Conservation (phyloP, 2,113 vertebrate genomes). For the Typhlomys cinereus region DNA sequence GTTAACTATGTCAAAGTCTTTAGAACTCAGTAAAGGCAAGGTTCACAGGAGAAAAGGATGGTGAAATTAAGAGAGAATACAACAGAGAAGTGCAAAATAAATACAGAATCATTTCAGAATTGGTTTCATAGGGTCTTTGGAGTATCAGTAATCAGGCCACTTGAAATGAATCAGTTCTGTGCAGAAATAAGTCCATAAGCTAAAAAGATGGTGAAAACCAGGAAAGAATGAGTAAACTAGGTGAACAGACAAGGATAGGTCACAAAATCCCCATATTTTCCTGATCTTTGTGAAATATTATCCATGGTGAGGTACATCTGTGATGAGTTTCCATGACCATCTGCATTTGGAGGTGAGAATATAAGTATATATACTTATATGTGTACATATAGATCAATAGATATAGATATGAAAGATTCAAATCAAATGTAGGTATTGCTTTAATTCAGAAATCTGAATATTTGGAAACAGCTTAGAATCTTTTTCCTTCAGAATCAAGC, state of each 20-base stretch:
- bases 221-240: neutral
- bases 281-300: slow-evolving; percentile 18
- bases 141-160: neutral
- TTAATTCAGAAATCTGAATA: slow-evolving; percentile 4
- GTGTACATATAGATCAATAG: no score
- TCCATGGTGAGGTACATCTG: neutral
- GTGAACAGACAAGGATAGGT: neutral
- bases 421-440: neutral
- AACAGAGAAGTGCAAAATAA: slow-evolving; percentile 4
- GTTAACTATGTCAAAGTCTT: neutral
- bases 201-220: neutral
- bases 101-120: neutral
- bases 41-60: neutral
- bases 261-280: neutral
- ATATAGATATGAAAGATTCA: neutral
- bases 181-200: neutral
- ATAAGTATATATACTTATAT: neutral
- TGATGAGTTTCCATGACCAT: neutral
- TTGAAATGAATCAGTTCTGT: neutral
- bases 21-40: neutral
- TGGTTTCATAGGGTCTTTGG: neutral
- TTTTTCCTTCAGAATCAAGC: neutral
- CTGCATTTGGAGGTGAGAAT: neutral
- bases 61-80: neutral
- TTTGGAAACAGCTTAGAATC: neutral